These are phyloP conservation scores for Siniperca obscura DNA, from an alignment of 2,797 vertebrate genomes.

Conservation along the genomic window DNA sequence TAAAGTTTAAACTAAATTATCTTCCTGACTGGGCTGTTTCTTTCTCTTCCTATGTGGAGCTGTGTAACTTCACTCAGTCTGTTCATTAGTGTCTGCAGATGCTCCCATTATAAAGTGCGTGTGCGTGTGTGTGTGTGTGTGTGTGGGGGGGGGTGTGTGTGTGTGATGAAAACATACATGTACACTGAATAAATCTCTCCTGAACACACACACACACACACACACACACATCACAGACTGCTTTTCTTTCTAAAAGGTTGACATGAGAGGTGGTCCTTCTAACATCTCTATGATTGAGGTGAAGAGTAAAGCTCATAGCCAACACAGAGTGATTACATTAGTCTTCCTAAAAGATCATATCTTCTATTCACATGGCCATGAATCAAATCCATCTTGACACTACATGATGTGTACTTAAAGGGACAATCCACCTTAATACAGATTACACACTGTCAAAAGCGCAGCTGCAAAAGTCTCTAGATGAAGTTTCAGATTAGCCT, in stretches of 20 bases:
- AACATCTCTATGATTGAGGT: slow-evolving; percentile 73
- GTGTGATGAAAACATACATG: slow-evolving; percentile 29
- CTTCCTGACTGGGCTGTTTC: background rate
- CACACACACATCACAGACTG: slow-evolving; percentile 24
- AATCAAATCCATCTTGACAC: slow-evolving; percentile 59
- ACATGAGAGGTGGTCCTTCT: slow-evolving; percentile 58
- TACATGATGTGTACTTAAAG: slow-evolving; percentile 51
- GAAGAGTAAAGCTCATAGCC: slow-evolving; percentile 61
- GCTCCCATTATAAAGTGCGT: slow-evolving; percentile 22
- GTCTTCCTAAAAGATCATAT: slow-evolving; percentile 64
- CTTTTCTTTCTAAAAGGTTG: slow-evolving; percentile 49
- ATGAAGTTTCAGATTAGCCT: slow-evolving; percentile 14
- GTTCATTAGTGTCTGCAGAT: slow-evolving; percentile 38
- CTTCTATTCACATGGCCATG: slow-evolving; percentile 43
- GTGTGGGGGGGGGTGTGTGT: slow-evolving; percentile 6
- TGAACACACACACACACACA: slow-evolving; percentile 6
- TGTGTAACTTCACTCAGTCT: slow-evolving; percentile 26
- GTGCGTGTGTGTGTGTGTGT: background rate
- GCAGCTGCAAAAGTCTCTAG: background rate
- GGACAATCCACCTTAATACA: slow-evolving; percentile 18
- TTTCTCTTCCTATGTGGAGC: slow-evolving; percentile 4
- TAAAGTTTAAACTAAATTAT: slow-evolving; percentile 19
- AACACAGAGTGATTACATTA: slow-evolving; percentile 68
- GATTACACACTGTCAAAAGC: slow-evolving; percentile 20
- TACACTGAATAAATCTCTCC: slow-evolving; percentile 36